Conservation (phyloP, 2,888 invertebrate genomes). For the Apomyelois bistriatella region DNA sequence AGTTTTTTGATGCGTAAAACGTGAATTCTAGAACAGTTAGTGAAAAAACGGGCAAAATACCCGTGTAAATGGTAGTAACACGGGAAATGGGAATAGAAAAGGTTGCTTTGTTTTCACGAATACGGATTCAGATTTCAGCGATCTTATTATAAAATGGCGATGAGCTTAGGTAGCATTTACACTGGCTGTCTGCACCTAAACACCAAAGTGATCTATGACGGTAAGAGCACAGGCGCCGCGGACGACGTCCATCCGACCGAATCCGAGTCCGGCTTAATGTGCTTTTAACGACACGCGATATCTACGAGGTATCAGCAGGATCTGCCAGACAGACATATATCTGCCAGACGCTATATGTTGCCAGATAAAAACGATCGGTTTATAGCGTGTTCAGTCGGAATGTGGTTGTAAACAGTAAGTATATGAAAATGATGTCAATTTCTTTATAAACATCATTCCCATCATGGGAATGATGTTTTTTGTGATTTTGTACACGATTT, state of each 20-base stretch:
- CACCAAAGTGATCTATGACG: neutral
- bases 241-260: conserved; percentile 9
- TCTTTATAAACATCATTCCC: too few relatives aligned
- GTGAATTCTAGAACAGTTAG: too few relatives aligned
- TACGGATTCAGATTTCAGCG: too few relatives aligned
- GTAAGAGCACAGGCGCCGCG: neutral
- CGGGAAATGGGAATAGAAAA: too few relatives aligned
- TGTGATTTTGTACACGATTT: too few relatives aligned
- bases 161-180: neutral
- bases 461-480: too few relatives aligned
- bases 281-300: conserved; percentile 54
- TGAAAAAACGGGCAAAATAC: too few relatives aligned
- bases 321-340: conserved; percentile 14
- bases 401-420: neutral
- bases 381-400: conserved; percentile 1
- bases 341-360: neutral
- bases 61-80: too few relatives aligned
- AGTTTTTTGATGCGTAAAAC: too few relatives aligned
- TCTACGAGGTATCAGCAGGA: conserved; percentile 31
- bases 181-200: neutral
- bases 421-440: neutral
- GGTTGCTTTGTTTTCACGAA: too few relatives aligned
- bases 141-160: too few relatives aligned
- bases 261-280: conserved; percentile 38
- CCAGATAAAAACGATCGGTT: conserved; percentile 3